Conservation (phyloP, 2,888 invertebrate genomes). For the Lasius fuliginosus region DNA sequence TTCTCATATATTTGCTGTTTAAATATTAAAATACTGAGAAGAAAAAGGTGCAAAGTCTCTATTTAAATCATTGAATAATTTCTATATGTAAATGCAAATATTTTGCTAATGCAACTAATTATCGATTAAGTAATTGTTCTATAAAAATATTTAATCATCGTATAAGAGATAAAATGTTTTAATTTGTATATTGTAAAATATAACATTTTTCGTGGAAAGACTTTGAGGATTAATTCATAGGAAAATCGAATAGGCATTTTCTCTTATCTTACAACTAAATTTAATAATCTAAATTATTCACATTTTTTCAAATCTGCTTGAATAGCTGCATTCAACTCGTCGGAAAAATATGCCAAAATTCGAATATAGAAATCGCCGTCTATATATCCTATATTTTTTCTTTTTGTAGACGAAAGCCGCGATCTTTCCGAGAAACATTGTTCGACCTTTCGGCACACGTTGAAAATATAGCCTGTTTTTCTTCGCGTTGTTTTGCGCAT, state of each 20-base stretch:
- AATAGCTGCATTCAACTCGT: background rate
- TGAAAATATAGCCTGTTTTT: background rate
- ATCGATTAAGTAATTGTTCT: background rate
- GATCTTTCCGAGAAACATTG: constrained; percentile 1
- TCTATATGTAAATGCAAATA: background rate
- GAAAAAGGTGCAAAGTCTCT: background rate
- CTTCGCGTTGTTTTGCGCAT: background rate
- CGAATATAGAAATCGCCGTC: background rate
- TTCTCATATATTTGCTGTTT: background rate
- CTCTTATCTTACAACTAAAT: background rate
- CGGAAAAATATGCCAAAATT: background rate
- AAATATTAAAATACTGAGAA: background rate
- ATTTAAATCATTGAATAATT: background rate
- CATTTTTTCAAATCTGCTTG: background rate
- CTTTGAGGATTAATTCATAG: background rate
- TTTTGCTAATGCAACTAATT: background rate
- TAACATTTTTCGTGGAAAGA: background rate
- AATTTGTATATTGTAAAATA: constrained; percentile 1
- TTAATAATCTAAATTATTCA: background rate
- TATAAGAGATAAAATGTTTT: background rate
- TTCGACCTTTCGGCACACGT: background rate
- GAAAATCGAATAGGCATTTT: background rate
- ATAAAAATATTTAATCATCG: background rate
- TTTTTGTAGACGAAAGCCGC: background rate
- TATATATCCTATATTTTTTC: background rate